Evolutionary conservation across 2,888 invertebrate species (phyloP), one percentile per base, ranked within the genome.

Genomic region (Actias luna): DNA sequence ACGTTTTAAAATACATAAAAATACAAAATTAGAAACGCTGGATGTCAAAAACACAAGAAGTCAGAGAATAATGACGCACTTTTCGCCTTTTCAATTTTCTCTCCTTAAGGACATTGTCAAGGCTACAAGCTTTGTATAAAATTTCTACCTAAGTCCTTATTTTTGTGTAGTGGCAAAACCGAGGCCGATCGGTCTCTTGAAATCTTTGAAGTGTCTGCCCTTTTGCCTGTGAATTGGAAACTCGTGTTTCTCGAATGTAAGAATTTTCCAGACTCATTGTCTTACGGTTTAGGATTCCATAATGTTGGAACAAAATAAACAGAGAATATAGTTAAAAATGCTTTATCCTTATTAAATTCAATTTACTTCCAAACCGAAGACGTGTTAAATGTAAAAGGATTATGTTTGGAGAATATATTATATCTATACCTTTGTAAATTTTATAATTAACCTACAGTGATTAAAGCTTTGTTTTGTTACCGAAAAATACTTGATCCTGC

Each of bases 171-270:
- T 68, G 71, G 63, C 64, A 67, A 67, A 67, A 77, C 70, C 68
- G 74, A 73, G 76, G 67, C 69, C 73, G 73, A 78, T 72, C 68
- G 68, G 67, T 69, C 72, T 67, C 76, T 78, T 70, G 67, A 76
- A 75, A 76, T 76, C 74, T 74, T 70, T 72, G 71, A 63, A 68
- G 71, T 66, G 68, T 61, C 63, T 65, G 68, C 60, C 63, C 68
- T 65, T 73, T 75, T 70, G 69, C 73, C 71, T 69, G 69, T 66
- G 71, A 66, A 65, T 68, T 72, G 74, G 68, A 69, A 50, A 72
- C 71, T 71, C 67, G 69, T 68, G 68, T 71, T 76, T 72, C 72
- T 68, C 68, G 64, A 69, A 65, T 64, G 65, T 65, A 55, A 62
- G 67, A 66, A 64, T 60, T 64, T 67, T 61, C 46, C 29, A 29